Base-by-base conservation (phyloP, 1,140 invertebrate genomes). In the Tetramorium alpestre region DNA sequence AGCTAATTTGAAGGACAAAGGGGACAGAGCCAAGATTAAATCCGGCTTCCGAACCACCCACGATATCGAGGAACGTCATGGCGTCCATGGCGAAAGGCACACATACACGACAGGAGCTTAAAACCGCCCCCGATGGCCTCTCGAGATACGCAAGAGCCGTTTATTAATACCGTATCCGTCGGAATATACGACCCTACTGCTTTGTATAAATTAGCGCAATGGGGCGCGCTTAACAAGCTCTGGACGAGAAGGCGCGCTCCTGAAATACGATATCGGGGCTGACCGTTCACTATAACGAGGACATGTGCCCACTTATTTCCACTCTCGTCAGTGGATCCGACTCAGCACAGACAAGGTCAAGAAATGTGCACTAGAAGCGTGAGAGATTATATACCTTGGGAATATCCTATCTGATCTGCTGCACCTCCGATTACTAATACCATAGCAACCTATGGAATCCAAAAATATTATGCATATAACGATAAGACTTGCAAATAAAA, bases 191-290 rank as follows among this genome's bases (percentile, higher is more conserved):
- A 62, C 44, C 28, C 62, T 11, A 56, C 4, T 62, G 73, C 80
- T 87, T 90, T 90, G 78, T 87, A 90, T 65, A 90, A 90, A 89
- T 90, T 90, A 90, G 88, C 60, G 72, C 89, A 90, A n/a, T 86
- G 64, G 56, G 49, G 56, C 88, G 85, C 89, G 41, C 44, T 85
- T 87, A 87, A 87, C 77, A 81, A 85, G 89, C 58, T 69, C 65
- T 89, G 62, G 64, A 44, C 77, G 54, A 82, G 47, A 49, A 70
- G 73, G 51, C 78, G 54, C 67, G 54, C 56, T 73, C 25, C 54
- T 62, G 51, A 58, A 85, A 67, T 75, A 87, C 44, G 41, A 75
- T 77, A 87, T 89, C 88, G 28, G 75, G 64, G 69, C 80, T 81
- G 62, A 41, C 38, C 62, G 58, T 41, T 58, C 67, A 22, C 65